Conservation (phyloP, 1,140 invertebrate species). For the Drosophila seguyi region DNA sequence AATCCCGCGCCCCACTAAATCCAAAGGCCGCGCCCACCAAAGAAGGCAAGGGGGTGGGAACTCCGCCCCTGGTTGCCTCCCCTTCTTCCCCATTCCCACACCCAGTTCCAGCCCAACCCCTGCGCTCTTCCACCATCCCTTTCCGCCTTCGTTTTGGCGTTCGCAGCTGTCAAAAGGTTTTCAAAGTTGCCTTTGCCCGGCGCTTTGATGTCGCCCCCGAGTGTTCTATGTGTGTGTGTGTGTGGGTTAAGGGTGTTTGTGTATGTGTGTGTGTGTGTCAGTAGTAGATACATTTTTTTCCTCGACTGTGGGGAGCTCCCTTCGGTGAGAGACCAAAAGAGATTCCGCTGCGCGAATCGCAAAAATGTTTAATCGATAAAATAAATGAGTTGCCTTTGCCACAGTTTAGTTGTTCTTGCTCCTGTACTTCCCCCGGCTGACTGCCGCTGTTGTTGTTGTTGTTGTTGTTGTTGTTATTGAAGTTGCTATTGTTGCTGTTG, state of each 20-base stretch:
- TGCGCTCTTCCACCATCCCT: constrained; percentile 13
- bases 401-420: constrained; percentile 48
- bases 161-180: constrained; percentile 80
- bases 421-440: constrained; percentile 19
- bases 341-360: constrained; percentile 83
- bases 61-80: constrained; percentile 20
- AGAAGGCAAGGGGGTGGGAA: constrained; percentile 53
- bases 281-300: constrained; percentile 79
- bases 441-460: constrained; percentile 22
- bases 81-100: constrained; percentile 10
- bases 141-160: constrained; percentile 33
- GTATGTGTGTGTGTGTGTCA: constrained; percentile 64
- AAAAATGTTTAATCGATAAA: constrained; percentile 84
- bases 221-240: constrained; percentile 27
- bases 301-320: constrained; percentile 24
- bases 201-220: constrained; percentile 74
- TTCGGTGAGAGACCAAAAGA: constrained; percentile 53
- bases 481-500: constrained; percentile 1
- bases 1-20: constrained; percentile 58
- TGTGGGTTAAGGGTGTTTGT: constrained; percentile 8
- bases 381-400: constrained; percentile 81
- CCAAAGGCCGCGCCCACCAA: constrained; percentile 66
- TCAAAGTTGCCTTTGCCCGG: constrained; percentile 74
- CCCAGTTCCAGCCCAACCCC: constrained; percentile 3
- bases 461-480: constrained; percentile 21